Evolutionary conservation across 2,797 vertebrate species (phyloP), one percentile per base, ranked within the genome.

Genomic region (Sebastes wilsoni): DNA sequence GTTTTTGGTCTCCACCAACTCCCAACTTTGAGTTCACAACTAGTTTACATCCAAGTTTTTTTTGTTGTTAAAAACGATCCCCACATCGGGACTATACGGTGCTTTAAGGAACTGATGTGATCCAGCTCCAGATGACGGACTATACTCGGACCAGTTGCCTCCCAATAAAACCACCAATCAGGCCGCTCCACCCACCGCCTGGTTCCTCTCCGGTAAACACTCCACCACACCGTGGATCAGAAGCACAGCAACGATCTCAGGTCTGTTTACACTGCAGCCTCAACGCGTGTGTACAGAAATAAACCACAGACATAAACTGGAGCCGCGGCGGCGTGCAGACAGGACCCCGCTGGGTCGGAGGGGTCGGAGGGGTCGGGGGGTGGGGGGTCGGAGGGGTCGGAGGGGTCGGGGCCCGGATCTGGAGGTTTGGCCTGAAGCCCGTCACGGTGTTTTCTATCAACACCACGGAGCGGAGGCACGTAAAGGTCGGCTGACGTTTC

Each of bases 161-260:
- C 62, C 20, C 20, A 9, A 20, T 27, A 20, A 27, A 66, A 34
- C 87, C 86, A 84, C 86, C 89, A 91, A 91, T 92, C 90, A 90
- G 25, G 80, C 12, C 52, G 66, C 77, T 85, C 71, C 85, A 32
- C 89, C 88, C 55, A 76, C 89, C 20, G 66, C 66, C 61, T 81
- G 23, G 62, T 76, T 72, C 56, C 55, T 69, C 25, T 30, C 14
- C 32, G 5, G 67, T 83, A 84, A 82, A 78, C 81, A 84, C 20
- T 16, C 20, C n/a, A 11, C 36, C 36, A 38, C 36, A 38, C 12
- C 12, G 12, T 38, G 36, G 36, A 38, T 38, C 13, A 13, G 36
- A 38, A 38, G 36, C 36, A 14, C 13, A 38, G 6, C 42, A 46
- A 16, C 2, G 42, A 46, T 16, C 58, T 59, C 1, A 1, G 25